phyloP scores from a whole-genome alignment of 2,797 vertebrate genomes.

The Siniperca undulata region DNA sequence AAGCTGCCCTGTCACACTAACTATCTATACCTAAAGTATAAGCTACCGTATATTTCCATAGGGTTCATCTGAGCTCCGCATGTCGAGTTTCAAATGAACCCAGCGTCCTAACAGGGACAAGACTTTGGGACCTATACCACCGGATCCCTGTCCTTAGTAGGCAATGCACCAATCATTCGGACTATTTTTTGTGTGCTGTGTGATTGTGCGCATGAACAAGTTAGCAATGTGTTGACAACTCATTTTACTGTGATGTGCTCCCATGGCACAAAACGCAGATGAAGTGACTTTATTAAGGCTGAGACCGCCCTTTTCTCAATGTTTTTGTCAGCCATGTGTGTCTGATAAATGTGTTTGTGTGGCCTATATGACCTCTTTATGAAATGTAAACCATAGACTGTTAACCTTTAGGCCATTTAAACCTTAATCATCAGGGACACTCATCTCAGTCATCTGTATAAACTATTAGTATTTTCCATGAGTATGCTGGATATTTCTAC shows the following conservation, averaged over 20 bases:
- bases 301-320: not conserved
- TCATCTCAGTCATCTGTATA: not conserved
- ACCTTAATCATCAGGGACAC: not conserved
- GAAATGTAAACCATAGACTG: not conserved
- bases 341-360: not conserved
- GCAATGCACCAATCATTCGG: slow-evolving; percentile 46
- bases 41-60: slow-evolving; percentile 42
- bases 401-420: not conserved
- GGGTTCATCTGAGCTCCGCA: slow-evolving; percentile 29
- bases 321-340: not conserved
- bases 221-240: slow-evolving; percentile 32
- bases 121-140: slow-evolving; percentile 24
- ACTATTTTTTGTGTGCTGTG: slow-evolving; percentile 33
- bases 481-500: slow-evolving; percentile 2
- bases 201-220: slow-evolving; percentile 23
- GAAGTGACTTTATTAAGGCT: not conserved
- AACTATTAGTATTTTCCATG: not conserved
- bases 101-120: slow-evolving; percentile 24
- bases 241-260: not conserved
- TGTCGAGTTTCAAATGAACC: slow-evolving; percentile 56
- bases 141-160: slow-evolving; percentile 46
- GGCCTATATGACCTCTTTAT: not conserved
- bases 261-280: not conserved
- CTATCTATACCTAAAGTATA: slow-evolving; percentile 29
- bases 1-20: slow-evolving; percentile 40